Base-by-base conservation (phyloP, 2,888 invertebrate genomes). In the Parascotia fuliginaria region DNA sequence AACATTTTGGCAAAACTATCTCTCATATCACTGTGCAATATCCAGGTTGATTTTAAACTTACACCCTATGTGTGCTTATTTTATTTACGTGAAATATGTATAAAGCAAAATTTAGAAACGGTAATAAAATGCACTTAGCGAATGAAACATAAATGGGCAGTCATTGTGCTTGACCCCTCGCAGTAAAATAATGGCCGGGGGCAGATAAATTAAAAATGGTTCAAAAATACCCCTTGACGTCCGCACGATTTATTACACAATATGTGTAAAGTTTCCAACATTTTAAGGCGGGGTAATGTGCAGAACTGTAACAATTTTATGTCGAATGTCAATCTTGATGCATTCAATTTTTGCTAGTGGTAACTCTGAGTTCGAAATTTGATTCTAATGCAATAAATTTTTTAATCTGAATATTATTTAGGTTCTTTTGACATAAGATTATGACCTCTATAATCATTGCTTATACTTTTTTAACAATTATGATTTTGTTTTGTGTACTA, bases 121-220 rank as follows among this genome's bases (percentile, higher is more conserved):
- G 81, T 80, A 79, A 85, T 91, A 87, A 89, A 90, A 87, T 77
- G 83, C 89, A 90, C 80, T 82, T 77, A 70, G 73, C 65, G 55
- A 55, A 76, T 65, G 64, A 68, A 60, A 73, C 75, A 77, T 73
- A 79, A 84, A 79, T 81, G 73, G 75, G 68, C 60, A 73, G 57
- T 69, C 75, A 84, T 86, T 87, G 85, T 87, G 71, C 72, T 83
- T 92, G 91, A 92, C 91, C 91, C 91, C 86, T 89, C 87, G 76
- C 49, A 72, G 79, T 70, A 87, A 91, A 90, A 89, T 90, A 90
- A 91, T 87, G 83, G 86, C 80, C 60, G 78, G 80, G 89, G 90
- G 85, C 89, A 89, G 83, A 90, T 92, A 91, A 91, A 92, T 92
- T 92, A 92, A 92, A 92, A 92, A 89, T 89, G 83, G 77, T 66